Conservation (phyloP, 2,888 invertebrate species). For the Drosophila nigricruria region DNA sequence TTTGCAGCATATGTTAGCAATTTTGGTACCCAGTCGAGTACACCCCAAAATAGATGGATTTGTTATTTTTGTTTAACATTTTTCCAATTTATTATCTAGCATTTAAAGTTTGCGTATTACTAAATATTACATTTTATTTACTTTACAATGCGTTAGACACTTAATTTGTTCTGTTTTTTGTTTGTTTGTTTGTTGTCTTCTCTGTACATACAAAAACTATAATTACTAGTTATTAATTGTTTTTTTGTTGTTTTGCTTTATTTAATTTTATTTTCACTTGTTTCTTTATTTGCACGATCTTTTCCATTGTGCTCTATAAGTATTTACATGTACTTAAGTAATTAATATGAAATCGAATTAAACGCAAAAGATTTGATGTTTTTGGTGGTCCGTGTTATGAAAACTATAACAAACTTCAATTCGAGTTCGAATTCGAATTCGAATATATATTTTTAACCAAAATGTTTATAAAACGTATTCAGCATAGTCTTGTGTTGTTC, state of each 20-base stretch:
- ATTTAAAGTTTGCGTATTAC: slow-evolving; percentile 55
- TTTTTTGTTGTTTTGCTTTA: neutral
- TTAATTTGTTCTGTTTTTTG: slow-evolving; percentile 7
- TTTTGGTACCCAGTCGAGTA: neutral
- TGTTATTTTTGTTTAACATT: slow-evolving; percentile 46
- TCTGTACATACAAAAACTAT: slow-evolving; percentile 39
- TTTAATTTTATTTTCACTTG: neutral
- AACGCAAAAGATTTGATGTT: slow-evolving; percentile 7
- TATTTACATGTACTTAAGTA: slow-evolving; percentile 37
- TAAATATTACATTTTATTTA: slow-evolving; percentile 62
- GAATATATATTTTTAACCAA: no score
- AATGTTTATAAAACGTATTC: neutral
- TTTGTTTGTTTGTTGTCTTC: slow-evolving; percentile 1
- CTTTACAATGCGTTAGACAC: slow-evolving; percentile 43
- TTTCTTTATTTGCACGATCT: slow-evolving; percentile 21
- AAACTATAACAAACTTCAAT: neutral
- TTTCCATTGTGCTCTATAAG: slow-evolving; percentile 18
- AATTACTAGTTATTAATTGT: slow-evolving; percentile 10
- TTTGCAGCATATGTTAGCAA: no score
- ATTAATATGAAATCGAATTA: slow-evolving; percentile 11
- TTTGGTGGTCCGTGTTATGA: slow-evolving; percentile 22
- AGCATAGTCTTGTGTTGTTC: slow-evolving; percentile 1
- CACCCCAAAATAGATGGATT: neutral
- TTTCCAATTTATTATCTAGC: slow-evolving; percentile 64
- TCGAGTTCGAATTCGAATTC: no score